Evolutionary conservation across 1,140 invertebrate genomes (phyloP).

Genomic region (Meteorus sp.): DNA sequence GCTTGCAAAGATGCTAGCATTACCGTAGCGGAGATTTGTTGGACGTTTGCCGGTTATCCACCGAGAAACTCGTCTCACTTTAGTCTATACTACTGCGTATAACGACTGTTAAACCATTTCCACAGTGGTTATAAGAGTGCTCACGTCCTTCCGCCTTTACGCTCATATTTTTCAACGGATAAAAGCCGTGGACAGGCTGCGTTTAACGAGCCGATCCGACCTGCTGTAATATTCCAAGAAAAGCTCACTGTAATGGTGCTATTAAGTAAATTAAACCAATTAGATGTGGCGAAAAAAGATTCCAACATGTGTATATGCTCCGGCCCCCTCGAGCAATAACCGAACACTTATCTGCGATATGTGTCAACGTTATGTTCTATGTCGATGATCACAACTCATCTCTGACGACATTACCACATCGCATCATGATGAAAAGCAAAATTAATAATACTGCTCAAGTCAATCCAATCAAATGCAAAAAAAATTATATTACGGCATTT

Average conservation of each 20-base stretch:
- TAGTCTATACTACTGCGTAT: not conserved
- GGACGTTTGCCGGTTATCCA: not conserved
- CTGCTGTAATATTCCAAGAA: slow-evolving; percentile 33
- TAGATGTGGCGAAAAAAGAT: slow-evolving; percentile 27
- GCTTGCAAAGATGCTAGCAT: not conserved
- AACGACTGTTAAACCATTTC: slow-evolving; percentile 10
- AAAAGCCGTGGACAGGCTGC: slow-evolving; percentile 15
- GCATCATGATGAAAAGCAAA: too few relatives aligned
- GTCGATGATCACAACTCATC: not conserved
- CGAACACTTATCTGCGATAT: not conserved
- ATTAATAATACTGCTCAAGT: too few relatives aligned
- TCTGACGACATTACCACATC: too few relatives aligned
- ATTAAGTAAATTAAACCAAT: slow-evolving; percentile 44
- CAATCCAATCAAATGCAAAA: too few relatives aligned
- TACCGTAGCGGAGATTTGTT: slow-evolving; percentile 6
- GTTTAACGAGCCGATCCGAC: slow-evolving; percentile 33
- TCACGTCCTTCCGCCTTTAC: slow-evolving; percentile 20
- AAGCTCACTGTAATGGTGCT: slow-evolving; percentile 27
- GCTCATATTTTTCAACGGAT: slow-evolving; percentile 21
- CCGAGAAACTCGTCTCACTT: not conserved
- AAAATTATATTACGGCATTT: too few relatives aligned
- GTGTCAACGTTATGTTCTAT: not conserved
- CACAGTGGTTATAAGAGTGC: slow-evolving; percentile 8
- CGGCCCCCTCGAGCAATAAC: not conserved
- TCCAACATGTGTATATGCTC: slow-evolving; percentile 22